phyloP scores from a whole-genome alignment of 2,797 vertebrate genomes.

The Bradypus variegatus region DNA sequence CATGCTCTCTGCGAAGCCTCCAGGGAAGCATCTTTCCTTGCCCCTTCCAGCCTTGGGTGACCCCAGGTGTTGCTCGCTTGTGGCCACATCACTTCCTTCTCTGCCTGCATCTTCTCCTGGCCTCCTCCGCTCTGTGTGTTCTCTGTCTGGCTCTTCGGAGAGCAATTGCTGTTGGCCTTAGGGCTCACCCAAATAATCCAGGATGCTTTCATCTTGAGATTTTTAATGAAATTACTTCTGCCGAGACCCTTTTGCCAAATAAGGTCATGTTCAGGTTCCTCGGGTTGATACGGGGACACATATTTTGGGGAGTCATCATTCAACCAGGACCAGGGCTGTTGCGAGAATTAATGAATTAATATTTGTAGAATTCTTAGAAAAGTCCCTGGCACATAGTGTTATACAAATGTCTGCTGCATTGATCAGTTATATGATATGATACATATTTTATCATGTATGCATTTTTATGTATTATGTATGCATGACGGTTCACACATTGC shows the following conservation, averaged over 20 bases:
- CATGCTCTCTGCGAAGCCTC: background rate
- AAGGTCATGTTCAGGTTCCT: background rate
- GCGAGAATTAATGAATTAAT: background rate
- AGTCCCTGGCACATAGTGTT: background rate
- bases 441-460: too few species aligned
- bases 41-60: background rate
- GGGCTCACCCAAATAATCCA: background rate
- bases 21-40: rapidly evolving
- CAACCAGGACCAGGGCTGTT: background rate
- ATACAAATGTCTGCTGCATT: too few species aligned
- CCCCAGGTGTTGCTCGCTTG: too few species aligned
- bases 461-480: too few species aligned
- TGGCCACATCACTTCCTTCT: rapidly evolving
- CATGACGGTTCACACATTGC: background rate
- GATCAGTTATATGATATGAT: too few species aligned
- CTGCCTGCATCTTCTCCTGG: background rate
- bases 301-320: background rate
- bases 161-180: background rate
- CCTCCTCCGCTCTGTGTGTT: too few species aligned
- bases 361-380: background rate
- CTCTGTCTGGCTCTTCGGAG: background rate
- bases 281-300: too few species aligned
- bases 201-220: background rate
- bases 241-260: background rate
- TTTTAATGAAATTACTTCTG: background rate